Evolutionary conservation across 1,140 invertebrate genomes (phyloP).

Genomic region (Akabosia matsudoensis): DNA sequence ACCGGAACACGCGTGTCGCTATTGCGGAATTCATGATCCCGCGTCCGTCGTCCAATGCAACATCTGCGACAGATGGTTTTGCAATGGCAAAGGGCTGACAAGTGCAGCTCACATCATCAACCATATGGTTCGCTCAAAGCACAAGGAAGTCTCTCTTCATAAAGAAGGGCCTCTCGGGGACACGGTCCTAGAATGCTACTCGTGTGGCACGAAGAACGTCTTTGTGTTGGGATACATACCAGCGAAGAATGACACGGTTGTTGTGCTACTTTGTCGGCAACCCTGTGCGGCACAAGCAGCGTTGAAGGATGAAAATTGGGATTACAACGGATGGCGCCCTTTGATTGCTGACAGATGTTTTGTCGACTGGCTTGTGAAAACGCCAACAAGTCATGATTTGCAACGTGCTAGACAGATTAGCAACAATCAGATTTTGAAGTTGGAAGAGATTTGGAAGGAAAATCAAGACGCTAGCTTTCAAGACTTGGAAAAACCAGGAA

Average conservation of each 20-base stretch:
- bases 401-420: constrained; percentile 90
- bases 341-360: constrained; percentile 93
- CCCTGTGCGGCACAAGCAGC: constrained; percentile 96
- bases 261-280: constrained; percentile 95
- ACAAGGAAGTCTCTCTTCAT: constrained; percentile 97
- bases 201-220: constrained; percentile 94
- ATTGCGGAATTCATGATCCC: constrained; percentile 98
- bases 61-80: constrained; percentile 99
- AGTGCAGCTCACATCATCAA: constrained; percentile 98
- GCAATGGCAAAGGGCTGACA: constrained; percentile 96
- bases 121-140: constrained; percentile 95
- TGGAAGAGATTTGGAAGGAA: constrained; percentile 98
- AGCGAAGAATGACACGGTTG: constrained; percentile 97
- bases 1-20: constrained; percentile 93
- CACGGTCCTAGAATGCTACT: constrained; percentile 97
- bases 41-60: constrained; percentile 97
- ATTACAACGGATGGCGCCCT: constrained; percentile 97
- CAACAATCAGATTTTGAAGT: constrained; percentile 92
- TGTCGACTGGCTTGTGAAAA: constrained; percentile 93
- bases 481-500: constrained; percentile 94
- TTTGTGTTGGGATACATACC: constrained; percentile 99
- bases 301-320: constrained; percentile 96
- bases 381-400: constrained; percentile 92
- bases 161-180: constrained; percentile 96
- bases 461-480: constrained; percentile 96